Evolutionary conservation across 2,797 vertebrate species (phyloP), one percentile per base, ranked within the genome.

Genomic region (Dallia pectoralis): DNA sequence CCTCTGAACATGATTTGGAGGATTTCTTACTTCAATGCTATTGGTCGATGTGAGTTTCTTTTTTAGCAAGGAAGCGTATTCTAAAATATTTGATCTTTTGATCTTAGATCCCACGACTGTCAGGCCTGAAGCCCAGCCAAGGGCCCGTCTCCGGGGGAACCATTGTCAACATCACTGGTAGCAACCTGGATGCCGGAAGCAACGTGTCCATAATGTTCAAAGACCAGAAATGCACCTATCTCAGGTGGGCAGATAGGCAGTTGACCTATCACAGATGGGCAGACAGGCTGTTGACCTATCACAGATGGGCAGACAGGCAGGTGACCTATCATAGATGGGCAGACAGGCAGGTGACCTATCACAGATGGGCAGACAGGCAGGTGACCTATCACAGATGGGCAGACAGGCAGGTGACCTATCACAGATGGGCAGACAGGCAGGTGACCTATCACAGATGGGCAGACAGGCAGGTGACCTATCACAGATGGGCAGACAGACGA

Each of bases 121-220:
- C 89, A 4, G 92, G 91, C 81, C 91, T 99, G 67, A 96, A 95
- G 80, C 97, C 97, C 0, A 95, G 81, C 77, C 87, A 95, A 72
- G 98, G 98, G 0, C 98, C 98, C 0, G 93, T 98, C 76, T 99
- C 97, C 0, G 98, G 98, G 33, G 98, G 98, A 69, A 99, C 98
- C 4, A 92, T 96, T 33, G 96, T 99, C 88, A 99, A 97, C 71
- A 98, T 99, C 85, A 96, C 94, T 0, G 98, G 98, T 74, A 96
- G 94, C 89, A 96, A 99, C 89, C 93, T 99, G 77, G 97, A 97
- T 0, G 96, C 97, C 0, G 98, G 98, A 74, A 99, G 98, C 91
- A 96, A 96, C 0, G 97, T 99, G 85, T 95, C 96, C 0, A 93
- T 99, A 84, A 95, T 94, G 87, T 96, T 99, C 29, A 97, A 96